Conservation (phyloP, 1,140 invertebrate genomes). For the Halictus rubicundus region DNA sequence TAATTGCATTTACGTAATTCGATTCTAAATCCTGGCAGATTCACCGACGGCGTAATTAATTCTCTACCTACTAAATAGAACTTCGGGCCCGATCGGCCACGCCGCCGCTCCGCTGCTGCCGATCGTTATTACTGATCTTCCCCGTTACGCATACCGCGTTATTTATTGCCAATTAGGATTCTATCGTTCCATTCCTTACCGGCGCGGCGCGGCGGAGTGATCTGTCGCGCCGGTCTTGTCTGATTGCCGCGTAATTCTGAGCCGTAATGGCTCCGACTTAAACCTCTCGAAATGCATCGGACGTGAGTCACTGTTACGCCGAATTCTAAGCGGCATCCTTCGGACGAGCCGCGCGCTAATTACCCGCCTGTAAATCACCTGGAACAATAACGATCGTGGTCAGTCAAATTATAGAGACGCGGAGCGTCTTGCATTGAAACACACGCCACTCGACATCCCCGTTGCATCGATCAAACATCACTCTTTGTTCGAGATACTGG, state of each 20-base stretch:
- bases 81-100: constrained; percentile 26
- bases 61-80: constrained; percentile 52
- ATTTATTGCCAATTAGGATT: constrained; percentile 63
- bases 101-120: neutral
- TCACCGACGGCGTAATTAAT: constrained; percentile 60
- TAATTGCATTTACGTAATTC: constrained; percentile 62
- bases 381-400: no score
- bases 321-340: neutral
- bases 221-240: constrained; percentile 6
- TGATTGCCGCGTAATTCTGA: constrained; percentile 20
- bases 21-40: constrained; percentile 60
- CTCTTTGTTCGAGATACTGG: no score
- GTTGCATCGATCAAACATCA: no score
- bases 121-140: constrained; percentile 56
- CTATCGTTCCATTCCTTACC: constrained; percentile 38
- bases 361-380: no score
- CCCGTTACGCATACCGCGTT: constrained; percentile 53
- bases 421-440: no score
- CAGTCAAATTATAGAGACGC: no score
- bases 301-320: neutral
- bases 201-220: neutral
- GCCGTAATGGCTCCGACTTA: neutral
- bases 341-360: no score
- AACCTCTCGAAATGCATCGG: constrained; percentile 7
- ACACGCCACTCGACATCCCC: no score